These are phyloP conservation scores for Lynx canadensis DNA, from an alignment of 2,113 vertebrate species.

Conservation along the genomic window DNA sequence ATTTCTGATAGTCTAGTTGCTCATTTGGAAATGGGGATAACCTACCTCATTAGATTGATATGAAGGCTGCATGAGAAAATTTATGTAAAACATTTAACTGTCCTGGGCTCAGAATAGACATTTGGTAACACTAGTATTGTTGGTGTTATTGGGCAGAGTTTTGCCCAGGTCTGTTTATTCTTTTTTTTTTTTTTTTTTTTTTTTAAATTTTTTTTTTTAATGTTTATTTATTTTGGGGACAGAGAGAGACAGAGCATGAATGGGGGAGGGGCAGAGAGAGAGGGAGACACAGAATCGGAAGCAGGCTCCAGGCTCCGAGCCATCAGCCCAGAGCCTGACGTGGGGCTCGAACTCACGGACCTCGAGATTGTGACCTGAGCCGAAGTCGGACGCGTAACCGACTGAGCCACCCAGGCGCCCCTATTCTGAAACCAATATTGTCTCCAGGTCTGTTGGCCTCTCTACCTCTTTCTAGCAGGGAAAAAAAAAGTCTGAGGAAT, in stretches of 20 bases:
- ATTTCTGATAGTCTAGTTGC: not conserved
- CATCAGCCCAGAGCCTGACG: no score
- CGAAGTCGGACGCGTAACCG: no score
- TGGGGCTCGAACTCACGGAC: no score
- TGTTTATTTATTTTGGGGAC: no score
- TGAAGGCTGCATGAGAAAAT: not conserved
- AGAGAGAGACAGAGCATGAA: no score
- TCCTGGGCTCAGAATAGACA: not conserved
- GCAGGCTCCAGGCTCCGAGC: no score
- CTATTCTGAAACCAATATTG: not conserved
- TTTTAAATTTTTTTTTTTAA: no score
- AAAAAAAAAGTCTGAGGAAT: not conserved
- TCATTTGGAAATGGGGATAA: not conserved
- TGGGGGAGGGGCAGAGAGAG: no score
- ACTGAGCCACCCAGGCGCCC: no score
- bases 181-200: no score
- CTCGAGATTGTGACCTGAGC: no score
- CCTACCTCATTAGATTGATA: not conserved
- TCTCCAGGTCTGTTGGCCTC: not conserved
- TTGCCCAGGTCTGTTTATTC: not conserved
- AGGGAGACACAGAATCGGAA: no score
- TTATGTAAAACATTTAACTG: not conserved
- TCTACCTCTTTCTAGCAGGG: not conserved
- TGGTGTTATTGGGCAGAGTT: not conserved
- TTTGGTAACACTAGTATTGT: not conserved